These are phyloP conservation scores for Mimachlamys varia DNA, from an alignment of 2,888 invertebrate genomes.

Conservation along the genomic window DNA sequence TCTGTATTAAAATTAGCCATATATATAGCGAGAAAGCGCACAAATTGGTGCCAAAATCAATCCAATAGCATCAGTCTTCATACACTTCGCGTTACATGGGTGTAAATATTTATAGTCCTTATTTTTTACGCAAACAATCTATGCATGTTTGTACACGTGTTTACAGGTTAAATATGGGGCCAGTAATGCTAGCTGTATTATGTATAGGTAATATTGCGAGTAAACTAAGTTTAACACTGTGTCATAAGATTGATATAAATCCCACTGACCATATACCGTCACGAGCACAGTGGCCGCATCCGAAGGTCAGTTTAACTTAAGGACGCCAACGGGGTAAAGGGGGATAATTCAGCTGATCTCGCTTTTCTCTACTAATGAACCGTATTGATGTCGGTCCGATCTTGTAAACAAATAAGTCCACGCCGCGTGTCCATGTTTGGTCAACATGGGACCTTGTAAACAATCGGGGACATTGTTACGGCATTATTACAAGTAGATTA, in stretches of 20 bases:
- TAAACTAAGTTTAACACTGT: background rate
- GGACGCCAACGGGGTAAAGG: slow-evolving; percentile 22
- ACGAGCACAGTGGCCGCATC: background rate
- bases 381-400: background rate
- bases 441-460: background rate
- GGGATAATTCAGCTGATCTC: slow-evolving; percentile 10
- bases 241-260: background rate
- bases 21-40: too few relatives aligned
- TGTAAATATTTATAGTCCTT: background rate
- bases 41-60: too few relatives aligned
- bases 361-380: background rate
- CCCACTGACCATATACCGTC: background rate
- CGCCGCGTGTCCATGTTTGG: slow-evolving; percentile 32
- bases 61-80: too few relatives aligned
- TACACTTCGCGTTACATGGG: too few relatives aligned
- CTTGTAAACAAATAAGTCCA: slow-evolving; percentile 28
- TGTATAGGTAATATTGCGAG: background rate
- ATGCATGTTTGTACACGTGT: slow-evolving; percentile 10
- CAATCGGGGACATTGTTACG: background rate
- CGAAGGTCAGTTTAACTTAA: slow-evolving; percentile 23
- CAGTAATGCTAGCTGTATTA: background rate
- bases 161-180: background rate
- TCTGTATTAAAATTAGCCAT: too few relatives aligned
- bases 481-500: background rate
- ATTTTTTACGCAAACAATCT: background rate